phyloP scores from a whole-genome alignment of 2,888 invertebrate genomes.

The Psococerastis gibbosa region DNA sequence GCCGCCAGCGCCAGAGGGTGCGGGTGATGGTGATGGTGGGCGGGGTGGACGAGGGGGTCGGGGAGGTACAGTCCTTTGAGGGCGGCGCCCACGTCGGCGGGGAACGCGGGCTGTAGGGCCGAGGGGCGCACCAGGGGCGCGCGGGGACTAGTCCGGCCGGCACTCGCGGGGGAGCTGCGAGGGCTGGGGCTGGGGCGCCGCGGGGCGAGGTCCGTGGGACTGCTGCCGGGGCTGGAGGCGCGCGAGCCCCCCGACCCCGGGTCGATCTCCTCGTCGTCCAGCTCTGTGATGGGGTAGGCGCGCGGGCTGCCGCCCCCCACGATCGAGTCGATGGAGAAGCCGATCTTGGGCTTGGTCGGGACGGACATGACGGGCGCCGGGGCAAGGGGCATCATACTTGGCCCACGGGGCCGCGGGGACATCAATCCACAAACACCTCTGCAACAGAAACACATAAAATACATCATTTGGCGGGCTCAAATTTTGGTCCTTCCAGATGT shows the following conservation, averaged over 20 bases:
- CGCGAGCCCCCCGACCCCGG: not conserved
- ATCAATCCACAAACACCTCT: slow-evolving; percentile 11
- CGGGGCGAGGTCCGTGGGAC: not conserved
- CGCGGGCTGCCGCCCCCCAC: slow-evolving; percentile 42
- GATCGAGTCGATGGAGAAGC: slow-evolving; percentile 87
- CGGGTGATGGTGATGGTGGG: slow-evolving; percentile 37
- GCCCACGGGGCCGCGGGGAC: slow-evolving; percentile 21
- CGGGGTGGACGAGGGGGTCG: slow-evolving; percentile 23
- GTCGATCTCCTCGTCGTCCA: slow-evolving; percentile 15
- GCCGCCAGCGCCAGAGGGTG: slow-evolving; percentile 38
- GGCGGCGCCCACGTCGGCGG: slow-evolving; percentile 29
- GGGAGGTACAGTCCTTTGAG: slow-evolving; percentile 25
- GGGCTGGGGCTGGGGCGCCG: not conserved
- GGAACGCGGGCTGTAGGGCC: slow-evolving; percentile 25
- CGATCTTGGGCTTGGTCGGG: slow-evolving; percentile 83
- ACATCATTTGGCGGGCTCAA: no score
- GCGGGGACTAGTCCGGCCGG: not conserved
- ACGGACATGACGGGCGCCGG: slow-evolving; percentile 82
- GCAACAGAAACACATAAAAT: no score
- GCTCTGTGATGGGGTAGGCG: slow-evolving; percentile 17
- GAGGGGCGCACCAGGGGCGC: slow-evolving; percentile 21
- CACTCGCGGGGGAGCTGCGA: slow-evolving; percentile 2
- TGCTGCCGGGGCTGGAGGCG: not conserved
- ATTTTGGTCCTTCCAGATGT: no score
- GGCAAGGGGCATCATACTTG: slow-evolving; percentile 85